Conservation (phyloP, 1,140 invertebrate genomes). For the Eupeodes corollae region DNA sequence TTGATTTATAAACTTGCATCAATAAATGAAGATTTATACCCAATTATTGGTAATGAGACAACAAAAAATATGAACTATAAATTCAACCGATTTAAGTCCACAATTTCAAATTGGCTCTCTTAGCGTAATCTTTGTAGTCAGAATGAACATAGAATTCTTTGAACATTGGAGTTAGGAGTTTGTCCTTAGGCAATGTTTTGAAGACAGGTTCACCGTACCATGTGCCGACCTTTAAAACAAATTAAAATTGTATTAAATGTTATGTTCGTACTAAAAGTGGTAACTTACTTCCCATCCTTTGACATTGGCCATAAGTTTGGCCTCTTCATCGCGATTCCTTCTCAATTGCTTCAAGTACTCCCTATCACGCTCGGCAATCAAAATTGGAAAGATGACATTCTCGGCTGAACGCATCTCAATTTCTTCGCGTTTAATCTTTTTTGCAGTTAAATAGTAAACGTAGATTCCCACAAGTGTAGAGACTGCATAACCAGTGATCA, state of each 20-base stretch:
- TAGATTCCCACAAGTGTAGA: slow-evolving; percentile 46
- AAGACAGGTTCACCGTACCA: slow-evolving; percentile 73
- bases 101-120: slow-evolving; percentile 42
- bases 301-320: slow-evolving; percentile 75
- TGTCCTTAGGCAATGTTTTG: slow-evolving; percentile 45
- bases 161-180: slow-evolving; percentile 48
- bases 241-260: background rate
- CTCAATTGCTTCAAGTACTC: slow-evolving; percentile 69
- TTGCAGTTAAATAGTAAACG: slow-evolving; percentile 46
- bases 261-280: background rate
- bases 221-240: slow-evolving; percentile 54
- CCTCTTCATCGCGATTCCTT: slow-evolving; percentile 72
- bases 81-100: slow-evolving; percentile 38
- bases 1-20: no score
- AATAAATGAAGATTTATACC: background rate
- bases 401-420: slow-evolving; percentile 63
- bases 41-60: background rate
- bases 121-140: slow-evolving; percentile 40
- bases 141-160: slow-evolving; percentile 62
- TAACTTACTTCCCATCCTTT: slow-evolving; percentile 61
- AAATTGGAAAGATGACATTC: slow-evolving; percentile 60
- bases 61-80: no score
- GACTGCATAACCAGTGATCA: slow-evolving; percentile 49
- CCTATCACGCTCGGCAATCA: slow-evolving; percentile 71
- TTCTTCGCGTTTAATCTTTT: slow-evolving; percentile 41